Percentiles rank a stretch among this genome's conserved stretches.
phyloP scores from a whole-genome alignment of 1,140 invertebrate species.

The Halesus radiatus region DNA sequence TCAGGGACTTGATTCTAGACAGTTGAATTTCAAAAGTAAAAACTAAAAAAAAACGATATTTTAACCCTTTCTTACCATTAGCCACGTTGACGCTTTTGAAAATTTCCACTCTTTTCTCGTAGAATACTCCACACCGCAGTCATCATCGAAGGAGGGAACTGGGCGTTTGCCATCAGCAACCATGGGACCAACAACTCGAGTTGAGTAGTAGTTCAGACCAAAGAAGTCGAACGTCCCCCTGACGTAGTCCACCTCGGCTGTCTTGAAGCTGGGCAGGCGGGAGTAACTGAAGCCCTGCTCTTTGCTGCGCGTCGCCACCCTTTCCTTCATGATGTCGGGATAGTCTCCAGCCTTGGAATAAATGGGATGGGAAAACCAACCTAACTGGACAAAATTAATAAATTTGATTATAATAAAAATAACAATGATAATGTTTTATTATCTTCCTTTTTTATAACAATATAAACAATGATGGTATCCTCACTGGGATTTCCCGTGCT shows the following conservation, averaged over 20 bases:
- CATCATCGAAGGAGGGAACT: background rate
- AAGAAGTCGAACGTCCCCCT: conserved; percentile 76
- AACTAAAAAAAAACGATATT: too few relatives aligned
- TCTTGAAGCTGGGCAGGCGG: conserved; percentile 72
- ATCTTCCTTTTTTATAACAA: too few relatives aligned
- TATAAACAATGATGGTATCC: too few relatives aligned
- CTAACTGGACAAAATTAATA: conserved; percentile 56
- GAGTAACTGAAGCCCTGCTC: conserved; percentile 71
- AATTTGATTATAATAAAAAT: too few relatives aligned
- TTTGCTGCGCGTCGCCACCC: conserved; percentile 69
- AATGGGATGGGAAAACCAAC: conserved; percentile 60
- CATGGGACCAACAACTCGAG: conserved; percentile 64
- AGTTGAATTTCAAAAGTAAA: too few relatives aligned
- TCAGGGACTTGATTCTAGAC: too few relatives aligned
- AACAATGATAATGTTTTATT: too few relatives aligned
- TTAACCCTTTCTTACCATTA: background rate
- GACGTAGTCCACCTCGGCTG: conserved; percentile 70
- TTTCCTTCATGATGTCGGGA: conserved; percentile 72
- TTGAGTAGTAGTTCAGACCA: conserved; percentile 74
- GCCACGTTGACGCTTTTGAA: background rate
- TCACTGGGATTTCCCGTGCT: too few relatives aligned
- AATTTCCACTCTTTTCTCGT: background rate
- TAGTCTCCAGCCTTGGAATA: conserved; percentile 72
- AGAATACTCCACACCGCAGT: background rate
- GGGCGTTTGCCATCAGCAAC: background rate